Conservation (phyloP, 2,797 vertebrate species). For the Gobio occitaniae region DNA sequence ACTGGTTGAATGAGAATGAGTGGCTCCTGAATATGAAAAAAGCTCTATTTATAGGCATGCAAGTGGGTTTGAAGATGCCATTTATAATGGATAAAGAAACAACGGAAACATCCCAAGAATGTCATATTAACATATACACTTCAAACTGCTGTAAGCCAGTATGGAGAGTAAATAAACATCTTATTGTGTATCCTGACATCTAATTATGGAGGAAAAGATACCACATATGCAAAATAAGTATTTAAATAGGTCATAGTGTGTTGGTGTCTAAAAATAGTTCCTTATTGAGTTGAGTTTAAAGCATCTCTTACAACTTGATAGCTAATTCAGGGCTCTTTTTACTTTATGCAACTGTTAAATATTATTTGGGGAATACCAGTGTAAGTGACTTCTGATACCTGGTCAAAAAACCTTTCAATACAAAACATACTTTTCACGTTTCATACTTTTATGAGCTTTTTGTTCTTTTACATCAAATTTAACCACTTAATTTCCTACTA, state of each 20-base stretch:
- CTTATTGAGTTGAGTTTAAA: background rate
- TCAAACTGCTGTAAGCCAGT: background rate
- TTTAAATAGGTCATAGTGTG: background rate
- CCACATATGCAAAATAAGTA: background rate
- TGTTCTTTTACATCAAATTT: background rate
- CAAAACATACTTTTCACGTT: background rate
- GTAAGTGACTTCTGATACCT: background rate
- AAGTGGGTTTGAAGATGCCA: background rate
- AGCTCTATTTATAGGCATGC: background rate
- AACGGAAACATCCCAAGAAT: background rate
- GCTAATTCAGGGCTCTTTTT: background rate
- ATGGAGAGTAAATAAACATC: background rate
- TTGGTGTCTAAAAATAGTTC: background rate
- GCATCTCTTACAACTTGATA: no score
- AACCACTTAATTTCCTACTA: background rate
- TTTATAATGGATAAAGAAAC: background rate
- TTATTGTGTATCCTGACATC: background rate
- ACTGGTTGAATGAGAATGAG: conserved; percentile 47
- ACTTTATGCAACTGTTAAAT: background rate
- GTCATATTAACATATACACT: background rate
- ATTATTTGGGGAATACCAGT: background rate
- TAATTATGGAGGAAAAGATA: background rate
- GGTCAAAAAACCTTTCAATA: background rate
- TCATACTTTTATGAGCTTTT: background rate
- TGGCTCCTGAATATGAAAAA: conserved; percentile 11